Evolutionary conservation across 2,888 invertebrate genomes (phyloP).

Genomic region (Petrolisthes cinctipes): DNA sequence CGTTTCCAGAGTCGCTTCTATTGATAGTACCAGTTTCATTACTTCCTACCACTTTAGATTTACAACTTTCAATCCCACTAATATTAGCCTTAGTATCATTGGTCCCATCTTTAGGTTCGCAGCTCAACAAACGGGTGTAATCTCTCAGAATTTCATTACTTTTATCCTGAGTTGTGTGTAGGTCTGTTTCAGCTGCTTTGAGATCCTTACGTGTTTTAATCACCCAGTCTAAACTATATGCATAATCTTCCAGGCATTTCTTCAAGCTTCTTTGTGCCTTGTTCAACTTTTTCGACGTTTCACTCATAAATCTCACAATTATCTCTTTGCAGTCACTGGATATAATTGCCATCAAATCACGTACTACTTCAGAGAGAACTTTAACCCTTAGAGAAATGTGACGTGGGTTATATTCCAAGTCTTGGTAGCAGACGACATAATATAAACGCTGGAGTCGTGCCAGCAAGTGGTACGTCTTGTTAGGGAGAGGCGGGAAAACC

Average conservation of each 20-base stretch:
- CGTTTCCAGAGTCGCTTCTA: constrained; percentile 28
- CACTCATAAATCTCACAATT: constrained; percentile 10
- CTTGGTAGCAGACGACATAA: constrained; percentile 36
- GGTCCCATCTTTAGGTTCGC: constrained; percentile 2
- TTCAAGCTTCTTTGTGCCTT: constrained; percentile 25
- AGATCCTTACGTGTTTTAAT: constrained; percentile 41
- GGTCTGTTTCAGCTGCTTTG: constrained; percentile 32
- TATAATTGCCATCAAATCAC: constrained; percentile 29
- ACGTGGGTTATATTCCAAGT: constrained; percentile 26
- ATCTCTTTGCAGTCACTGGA: constrained; percentile 30
- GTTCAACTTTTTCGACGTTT: constrained; percentile 23
- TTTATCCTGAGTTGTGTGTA: constrained; percentile 20
- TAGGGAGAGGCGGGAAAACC: constrained; percentile 42
- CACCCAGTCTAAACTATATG: constrained; percentile 21
- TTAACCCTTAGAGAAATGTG: constrained; percentile 30
- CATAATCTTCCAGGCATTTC: constrained; percentile 23
- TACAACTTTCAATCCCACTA: not conserved
- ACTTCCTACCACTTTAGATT: not conserved
- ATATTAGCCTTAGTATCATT: not conserved
- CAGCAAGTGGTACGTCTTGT: not conserved
- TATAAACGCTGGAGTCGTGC: constrained; percentile 12
- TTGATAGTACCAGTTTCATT: not conserved
- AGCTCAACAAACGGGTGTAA: constrained; percentile 25
- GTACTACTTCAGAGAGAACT: constrained; percentile 6
- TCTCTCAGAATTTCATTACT: constrained; percentile 10